Percentiles rank a stretch among this genome's conserved stretches.
Conservation (phyloP, 2,797 vertebrate species). For the Pseudomugil tenellus region DNA sequence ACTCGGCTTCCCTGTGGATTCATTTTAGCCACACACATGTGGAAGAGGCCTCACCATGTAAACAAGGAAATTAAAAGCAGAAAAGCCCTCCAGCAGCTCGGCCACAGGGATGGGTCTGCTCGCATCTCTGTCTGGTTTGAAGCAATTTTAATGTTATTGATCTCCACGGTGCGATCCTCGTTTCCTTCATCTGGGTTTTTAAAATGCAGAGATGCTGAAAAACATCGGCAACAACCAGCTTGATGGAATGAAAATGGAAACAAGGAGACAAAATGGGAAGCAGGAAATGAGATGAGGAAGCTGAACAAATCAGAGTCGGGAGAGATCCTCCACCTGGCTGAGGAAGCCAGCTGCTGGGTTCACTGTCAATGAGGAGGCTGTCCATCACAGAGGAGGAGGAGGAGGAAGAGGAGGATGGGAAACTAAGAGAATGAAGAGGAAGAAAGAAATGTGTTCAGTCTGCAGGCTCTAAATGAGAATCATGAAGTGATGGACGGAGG, state of each 20-base stretch:
- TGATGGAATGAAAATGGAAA: background rate
- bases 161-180: background rate
- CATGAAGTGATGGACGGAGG: conserved; percentile 37
- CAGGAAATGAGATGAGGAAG: conserved; percentile 4
- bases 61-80: too few species aligned
- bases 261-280: too few species aligned
- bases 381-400: conserved; percentile 1
- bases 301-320: conserved; percentile 3
- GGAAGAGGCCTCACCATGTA: too few species aligned
- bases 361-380: background rate
- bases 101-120: background rate
- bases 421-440: background rate
- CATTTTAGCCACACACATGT: too few species aligned
- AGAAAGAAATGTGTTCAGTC: too few species aligned
- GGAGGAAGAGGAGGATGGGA: conserved; percentile 8
- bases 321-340: conserved; percentile 4
- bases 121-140: conserved; percentile 4
- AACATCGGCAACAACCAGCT: background rate
- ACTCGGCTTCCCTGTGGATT: too few species aligned
- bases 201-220: background rate
- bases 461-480: conserved; percentile 8
- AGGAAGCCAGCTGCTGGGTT: background rate
- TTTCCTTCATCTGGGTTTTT: background rate
- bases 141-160: background rate
- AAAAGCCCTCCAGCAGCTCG: too few species aligned